Evolutionary conservation across 1,140 invertebrate genomes (phyloP).

Genomic region (Gyrodactylus salaris): DNA sequence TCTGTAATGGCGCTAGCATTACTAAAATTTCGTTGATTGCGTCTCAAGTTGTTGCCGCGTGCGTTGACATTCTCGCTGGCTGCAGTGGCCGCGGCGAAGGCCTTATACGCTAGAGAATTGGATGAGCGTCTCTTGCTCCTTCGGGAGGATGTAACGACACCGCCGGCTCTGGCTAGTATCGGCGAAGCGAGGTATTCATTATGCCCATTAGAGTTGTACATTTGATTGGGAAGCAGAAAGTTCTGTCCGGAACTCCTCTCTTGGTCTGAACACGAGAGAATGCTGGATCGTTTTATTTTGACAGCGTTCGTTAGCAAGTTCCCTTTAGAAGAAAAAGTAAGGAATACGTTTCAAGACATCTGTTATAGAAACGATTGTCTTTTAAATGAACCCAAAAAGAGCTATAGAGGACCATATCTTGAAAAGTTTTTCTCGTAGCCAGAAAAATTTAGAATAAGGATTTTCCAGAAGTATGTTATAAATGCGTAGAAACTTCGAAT

Average conservation of each 20-base stretch:
- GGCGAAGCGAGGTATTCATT: conserved; percentile 15
- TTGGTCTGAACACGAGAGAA: not conserved
- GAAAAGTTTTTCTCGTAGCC: no score
- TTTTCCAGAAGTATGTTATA: no score
- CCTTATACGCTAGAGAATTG: conserved; percentile 49
- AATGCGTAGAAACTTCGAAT: no score
- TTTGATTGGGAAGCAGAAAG: not conserved
- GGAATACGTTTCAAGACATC: no score
- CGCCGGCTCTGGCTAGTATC: conserved; percentile 26
- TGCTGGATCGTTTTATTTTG: not conserved
- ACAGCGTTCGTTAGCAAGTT: not conserved
- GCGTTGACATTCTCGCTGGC: conserved; percentile 22
- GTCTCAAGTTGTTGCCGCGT: not conserved
- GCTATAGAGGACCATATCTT: no score
- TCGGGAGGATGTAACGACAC: conserved; percentile 59
- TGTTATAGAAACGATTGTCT: no score
- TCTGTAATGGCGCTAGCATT: conserved; percentile 26
- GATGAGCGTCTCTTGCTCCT: conserved; percentile 57
- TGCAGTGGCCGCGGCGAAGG: conserved; percentile 61
- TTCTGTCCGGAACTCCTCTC: not conserved
- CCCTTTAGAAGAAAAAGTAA: no score
- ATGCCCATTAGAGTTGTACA: not conserved
- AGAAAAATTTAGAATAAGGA: no score
- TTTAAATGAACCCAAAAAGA: no score
- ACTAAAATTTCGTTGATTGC: conserved; percentile 16